Evolutionary conservation across 2,113 vertebrate species (phyloP).

Genomic region (Thamnaconus septentrionalis): DNA sequence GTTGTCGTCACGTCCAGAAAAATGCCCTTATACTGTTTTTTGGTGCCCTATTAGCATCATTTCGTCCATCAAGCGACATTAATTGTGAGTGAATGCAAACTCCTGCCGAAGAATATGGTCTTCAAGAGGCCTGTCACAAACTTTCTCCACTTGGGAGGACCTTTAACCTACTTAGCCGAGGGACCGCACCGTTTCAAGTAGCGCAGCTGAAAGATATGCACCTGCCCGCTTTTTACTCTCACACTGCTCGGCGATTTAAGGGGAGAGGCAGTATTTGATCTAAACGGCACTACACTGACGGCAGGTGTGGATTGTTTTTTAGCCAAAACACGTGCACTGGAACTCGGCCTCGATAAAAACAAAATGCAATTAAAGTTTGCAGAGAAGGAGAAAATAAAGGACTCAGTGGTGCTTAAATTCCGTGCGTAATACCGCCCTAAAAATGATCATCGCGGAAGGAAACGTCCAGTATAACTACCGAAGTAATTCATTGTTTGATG

Average conservation of each 20-base stretch:
- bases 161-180: constrained; percentile 81
- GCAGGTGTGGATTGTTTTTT: constrained; percentile 55
- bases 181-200: constrained; percentile 77
- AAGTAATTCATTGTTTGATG: no score
- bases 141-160: constrained; percentile 81
- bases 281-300: constrained; percentile 64
- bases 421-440: constrained; percentile 2
- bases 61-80: constrained; percentile 83
- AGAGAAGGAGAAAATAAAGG: not conserved
- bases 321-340: no score
- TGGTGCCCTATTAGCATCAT: constrained; percentile 81
- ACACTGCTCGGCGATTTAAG: constrained; percentile 65
- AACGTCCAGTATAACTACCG: not conserved
- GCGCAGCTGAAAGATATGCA: constrained; percentile 76
- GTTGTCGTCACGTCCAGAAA: not conserved
- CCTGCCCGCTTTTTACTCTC: constrained; percentile 75
- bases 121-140: constrained; percentile 83
- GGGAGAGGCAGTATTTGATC: constrained; percentile 72
- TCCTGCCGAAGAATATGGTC: constrained; percentile 78
- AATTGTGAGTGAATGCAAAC: constrained; percentile 83
- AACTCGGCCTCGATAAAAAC: no score
- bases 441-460: not conserved
- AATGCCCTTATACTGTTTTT: not conserved
- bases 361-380: not conserved
- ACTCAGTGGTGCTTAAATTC: not conserved